Conservation (phyloP, 2,113 vertebrate genomes). For the Neogobius melanostomus region DNA sequence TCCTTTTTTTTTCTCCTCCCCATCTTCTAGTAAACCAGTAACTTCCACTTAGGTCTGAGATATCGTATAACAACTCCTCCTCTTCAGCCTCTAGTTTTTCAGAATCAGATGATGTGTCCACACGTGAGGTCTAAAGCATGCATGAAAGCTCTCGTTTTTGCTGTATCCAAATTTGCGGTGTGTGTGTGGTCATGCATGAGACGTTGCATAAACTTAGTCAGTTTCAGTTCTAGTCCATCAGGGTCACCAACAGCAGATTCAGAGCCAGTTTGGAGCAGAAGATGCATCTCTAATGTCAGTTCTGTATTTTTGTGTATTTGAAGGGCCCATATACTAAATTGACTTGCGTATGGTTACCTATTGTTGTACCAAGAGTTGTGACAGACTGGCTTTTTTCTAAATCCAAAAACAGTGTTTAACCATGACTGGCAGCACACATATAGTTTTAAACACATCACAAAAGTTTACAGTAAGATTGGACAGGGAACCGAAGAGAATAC, state of each 20-base stretch:
- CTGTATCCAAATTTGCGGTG: neutral
- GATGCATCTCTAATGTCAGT: too few species aligned
- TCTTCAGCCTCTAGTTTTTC: slow-evolving; percentile 49
- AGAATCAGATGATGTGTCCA: slow-evolving; percentile 14
- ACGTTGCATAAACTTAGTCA: slow-evolving; percentile 22
- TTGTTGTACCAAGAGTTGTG: too few species aligned
- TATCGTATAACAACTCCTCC: slow-evolving; percentile 35
- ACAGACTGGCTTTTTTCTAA: too few species aligned
- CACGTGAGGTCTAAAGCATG: slow-evolving; percentile 5
- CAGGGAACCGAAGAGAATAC: too few species aligned
- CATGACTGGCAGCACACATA: too few species aligned
- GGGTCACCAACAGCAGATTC: slow-evolving; percentile 11
- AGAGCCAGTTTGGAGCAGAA: slow-evolving; percentile 2
- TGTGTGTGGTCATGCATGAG: slow-evolving; percentile 5
- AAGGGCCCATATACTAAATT: too few species aligned
- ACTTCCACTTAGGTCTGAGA: slow-evolving; percentile 29
- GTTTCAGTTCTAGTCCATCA: slow-evolving; percentile 39
- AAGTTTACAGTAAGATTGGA: too few species aligned
- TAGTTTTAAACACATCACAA: too few species aligned
- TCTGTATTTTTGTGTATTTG: neutral
- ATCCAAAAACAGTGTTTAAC: too few species aligned
- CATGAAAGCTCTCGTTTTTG: neutral
- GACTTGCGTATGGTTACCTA: too few species aligned
- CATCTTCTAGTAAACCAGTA: slow-evolving; percentile 14
- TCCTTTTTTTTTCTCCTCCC: neutral